Percentiles rank a stretch among this genome's conserved stretches.
These are phyloP conservation scores for Anoura caudifer DNA, from an alignment of 2,113 vertebrate genomes.

Conservation along the genomic window DNA sequence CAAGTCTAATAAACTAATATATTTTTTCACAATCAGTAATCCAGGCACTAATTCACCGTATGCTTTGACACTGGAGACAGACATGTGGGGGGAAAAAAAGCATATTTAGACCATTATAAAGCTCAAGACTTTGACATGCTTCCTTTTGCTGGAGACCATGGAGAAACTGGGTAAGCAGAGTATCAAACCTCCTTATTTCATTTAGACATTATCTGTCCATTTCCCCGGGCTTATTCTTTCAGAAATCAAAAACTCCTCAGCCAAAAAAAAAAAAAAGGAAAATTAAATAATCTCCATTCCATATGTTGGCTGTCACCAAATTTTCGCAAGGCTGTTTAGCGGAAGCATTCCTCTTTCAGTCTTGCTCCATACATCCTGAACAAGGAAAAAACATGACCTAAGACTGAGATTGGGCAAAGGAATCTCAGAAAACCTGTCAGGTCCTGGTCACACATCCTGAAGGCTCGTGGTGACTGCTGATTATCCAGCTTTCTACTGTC, in stretches of 20 bases:
- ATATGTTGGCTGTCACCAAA: neutral
- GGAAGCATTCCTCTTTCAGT: neutral
- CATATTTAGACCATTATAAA: neutral
- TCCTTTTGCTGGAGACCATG: neutral
- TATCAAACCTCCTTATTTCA: neutral
- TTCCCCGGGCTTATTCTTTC: neutral
- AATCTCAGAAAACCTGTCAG: neutral
- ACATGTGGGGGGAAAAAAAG: neutral
- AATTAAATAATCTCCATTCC: conserved; percentile 10
- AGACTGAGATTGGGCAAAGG: conserved; percentile 17
- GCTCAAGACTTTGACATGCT: neutral
- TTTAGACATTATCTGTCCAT: neutral
- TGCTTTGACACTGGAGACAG: neutral
- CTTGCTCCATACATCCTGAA: conserved; percentile 13
- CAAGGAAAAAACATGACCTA: conserved; percentile 1
- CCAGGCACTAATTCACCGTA: neutral
- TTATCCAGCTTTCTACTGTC: neutral
- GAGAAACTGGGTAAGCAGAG: neutral
- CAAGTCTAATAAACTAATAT: neutral
- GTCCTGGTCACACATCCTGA: neutral
- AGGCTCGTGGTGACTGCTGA: neutral
- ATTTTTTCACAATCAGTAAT: neutral
- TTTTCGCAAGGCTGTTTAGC: conserved; percentile 33
- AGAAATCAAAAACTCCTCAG: neutral
- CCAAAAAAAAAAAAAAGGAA: neutral